Base-by-base conservation (phyloP, 2,797 vertebrate genomes). In the Sciurus carolinensis region DNA sequence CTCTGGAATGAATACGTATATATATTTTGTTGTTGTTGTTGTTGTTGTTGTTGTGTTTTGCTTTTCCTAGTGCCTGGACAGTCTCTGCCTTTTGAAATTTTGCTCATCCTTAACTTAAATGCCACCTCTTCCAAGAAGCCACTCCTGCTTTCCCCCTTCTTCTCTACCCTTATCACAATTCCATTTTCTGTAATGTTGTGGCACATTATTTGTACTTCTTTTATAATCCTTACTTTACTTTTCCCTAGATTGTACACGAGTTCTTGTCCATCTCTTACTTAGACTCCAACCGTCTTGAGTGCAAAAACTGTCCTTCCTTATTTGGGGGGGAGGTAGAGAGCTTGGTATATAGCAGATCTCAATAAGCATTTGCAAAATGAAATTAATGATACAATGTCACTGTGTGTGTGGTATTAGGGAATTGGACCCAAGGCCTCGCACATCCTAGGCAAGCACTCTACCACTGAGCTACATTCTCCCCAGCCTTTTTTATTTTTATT, bases 91-190 rank as follows among this genome's bases (percentile, higher is more conserved):
- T 87, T 82, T 57, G 24, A 52, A 90, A 72, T 77, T 39, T 30
- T 69, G 59, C 54, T 93, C 42, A 52, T 94, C 73, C n/a, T 87
- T 83, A 80, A 28, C 36, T 91, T 39, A 67, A 76, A 54, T 59
- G n/a, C 30, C 69, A 54, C 72, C 69, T 95, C 87, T 82, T 93
- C 71, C 80, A 73, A 10, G 72, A 95, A 94, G 87, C 57, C 75
- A 26, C 15, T 57, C 54, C 11, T 89, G 81, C 87, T 42, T 90
- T 94, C 30, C 11, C 33, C 54, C 80, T 28, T 9, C 1, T 64
- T 33, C 8, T 42, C 22, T 3, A 22, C 47, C 22, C 10, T 92
- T 69, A 12, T 77, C n/a, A n/a, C 47, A 62, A 2, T 81, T 93
- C 72, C 28, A 22, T 36, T 91, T 77, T 90, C n/a, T 83, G 33